phyloP scores from a whole-genome alignment of 2,113 vertebrate species.

The Mastomys natalensis region DNA sequence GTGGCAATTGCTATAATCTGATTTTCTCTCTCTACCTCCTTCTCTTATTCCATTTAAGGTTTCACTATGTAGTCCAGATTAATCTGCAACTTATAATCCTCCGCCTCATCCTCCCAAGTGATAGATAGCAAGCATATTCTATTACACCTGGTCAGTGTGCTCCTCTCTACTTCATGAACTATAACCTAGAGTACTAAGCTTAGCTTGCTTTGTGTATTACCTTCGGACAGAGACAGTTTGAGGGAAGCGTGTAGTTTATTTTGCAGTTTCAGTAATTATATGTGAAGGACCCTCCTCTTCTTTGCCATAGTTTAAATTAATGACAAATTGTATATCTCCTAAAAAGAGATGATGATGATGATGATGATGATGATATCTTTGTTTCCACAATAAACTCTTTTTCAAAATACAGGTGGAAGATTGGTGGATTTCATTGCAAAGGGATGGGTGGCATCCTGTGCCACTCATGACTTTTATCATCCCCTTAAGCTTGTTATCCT shows the following conservation, averaged over 20 bases:
- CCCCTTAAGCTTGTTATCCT: not conserved
- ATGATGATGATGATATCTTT: not conserved
- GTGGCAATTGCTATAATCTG: not conserved
- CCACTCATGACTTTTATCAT: not conserved
- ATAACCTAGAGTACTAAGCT: not conserved
- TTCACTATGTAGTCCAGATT: not conserved
- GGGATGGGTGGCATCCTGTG: rapidly evolving
- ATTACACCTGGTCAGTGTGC: not conserved
- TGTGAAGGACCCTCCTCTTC: not conserved
- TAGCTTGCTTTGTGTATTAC: not conserved
- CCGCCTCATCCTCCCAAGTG: not conserved
- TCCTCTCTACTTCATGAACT: not conserved
- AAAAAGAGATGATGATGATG: not conserved
- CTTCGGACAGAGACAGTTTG: not conserved
- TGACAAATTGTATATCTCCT: not conserved
- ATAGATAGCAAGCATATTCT: no score
- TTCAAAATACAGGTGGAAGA: not conserved
- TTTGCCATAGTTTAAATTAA: not conserved
- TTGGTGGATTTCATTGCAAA: not conserved
- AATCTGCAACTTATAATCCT: not conserved
- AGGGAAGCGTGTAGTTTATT: not conserved
- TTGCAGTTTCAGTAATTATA: not conserved
- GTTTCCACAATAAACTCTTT: not conserved
- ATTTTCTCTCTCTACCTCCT: no score
- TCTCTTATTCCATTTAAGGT: not conserved